These are phyloP conservation scores for Dendrolimus houi DNA, from an alignment of 2,888 invertebrate genomes.

Conservation along the genomic window DNA sequence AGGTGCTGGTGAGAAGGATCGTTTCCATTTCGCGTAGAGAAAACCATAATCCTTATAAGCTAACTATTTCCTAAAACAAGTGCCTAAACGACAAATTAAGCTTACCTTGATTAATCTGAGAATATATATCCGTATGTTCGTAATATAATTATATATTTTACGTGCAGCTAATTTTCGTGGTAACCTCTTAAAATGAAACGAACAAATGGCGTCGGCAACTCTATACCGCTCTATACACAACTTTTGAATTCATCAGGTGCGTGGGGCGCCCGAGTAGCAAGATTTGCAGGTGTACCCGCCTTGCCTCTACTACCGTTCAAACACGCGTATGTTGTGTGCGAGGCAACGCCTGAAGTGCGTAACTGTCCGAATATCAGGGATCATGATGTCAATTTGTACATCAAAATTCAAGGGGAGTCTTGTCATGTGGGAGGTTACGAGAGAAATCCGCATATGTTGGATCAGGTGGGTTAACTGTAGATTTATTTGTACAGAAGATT, in stretches of 20 bases:
- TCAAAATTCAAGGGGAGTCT: constrained; percentile 89
- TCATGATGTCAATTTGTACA: constrained; percentile 89
- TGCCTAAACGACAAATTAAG: too few relatives aligned
- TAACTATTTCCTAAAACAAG: too few relatives aligned
- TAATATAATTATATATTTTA: too few relatives aligned
- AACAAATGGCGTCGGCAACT: too few relatives aligned
- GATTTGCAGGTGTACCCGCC: constrained; percentile 78
- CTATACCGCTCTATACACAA: too few relatives aligned
- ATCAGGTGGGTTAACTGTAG: constrained; percentile 69
- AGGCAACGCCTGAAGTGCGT: constrained; percentile 83
- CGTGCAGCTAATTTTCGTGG: too few relatives aligned
- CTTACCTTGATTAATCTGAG: too few relatives aligned
- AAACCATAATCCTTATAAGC: too few relatives aligned
- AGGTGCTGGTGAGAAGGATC: too few relatives aligned
- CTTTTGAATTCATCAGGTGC: constrained; percentile 58
- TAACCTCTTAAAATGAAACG: too few relatives aligned
- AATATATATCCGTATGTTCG: too few relatives aligned
- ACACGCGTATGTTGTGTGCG: constrained; percentile 91
- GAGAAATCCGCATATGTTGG: constrained; percentile 86
- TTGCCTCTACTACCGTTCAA: constrained; percentile 90
- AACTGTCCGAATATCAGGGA: constrained; percentile 90
- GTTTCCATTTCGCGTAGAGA: too few relatives aligned
- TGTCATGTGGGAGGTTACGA: constrained; percentile 93
- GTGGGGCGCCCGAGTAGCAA: constrained; percentile 87
- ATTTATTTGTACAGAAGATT: neutral